Conservation (phyloP, 2,888 invertebrate species). For the Taphrorychus bicolor region DNA sequence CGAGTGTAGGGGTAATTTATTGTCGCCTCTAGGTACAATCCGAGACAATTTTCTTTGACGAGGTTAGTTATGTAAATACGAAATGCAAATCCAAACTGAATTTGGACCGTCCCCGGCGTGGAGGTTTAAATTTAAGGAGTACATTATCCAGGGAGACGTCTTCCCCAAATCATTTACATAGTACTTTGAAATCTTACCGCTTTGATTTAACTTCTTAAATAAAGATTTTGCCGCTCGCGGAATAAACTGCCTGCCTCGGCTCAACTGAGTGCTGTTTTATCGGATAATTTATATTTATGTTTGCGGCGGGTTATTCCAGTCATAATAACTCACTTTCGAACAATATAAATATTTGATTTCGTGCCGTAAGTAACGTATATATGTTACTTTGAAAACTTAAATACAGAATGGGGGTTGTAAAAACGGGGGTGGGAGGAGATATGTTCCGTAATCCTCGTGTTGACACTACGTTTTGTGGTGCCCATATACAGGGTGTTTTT, state of each 20-base stretch:
- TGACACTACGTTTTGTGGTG: too few species aligned
- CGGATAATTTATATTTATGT: background rate
- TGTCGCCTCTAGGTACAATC: background rate
- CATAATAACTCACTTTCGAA: background rate
- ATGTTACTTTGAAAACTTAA: background rate
- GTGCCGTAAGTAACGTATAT: background rate
- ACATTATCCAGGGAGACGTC: constrained; percentile 53
- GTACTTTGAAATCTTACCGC: constrained; percentile 32
- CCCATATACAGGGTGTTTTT: too few species aligned
- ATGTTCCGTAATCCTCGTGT: too few species aligned
- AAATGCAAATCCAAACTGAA: constrained; percentile 45
- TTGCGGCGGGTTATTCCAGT: background rate
- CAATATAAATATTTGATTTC: background rate
- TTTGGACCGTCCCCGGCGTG: constrained; percentile 45
- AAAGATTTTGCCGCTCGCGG: constrained; percentile 21
- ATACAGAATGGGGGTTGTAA: too few species aligned
- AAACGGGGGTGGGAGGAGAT: too few species aligned
- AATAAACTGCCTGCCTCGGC: background rate
- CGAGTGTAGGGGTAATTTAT: background rate
- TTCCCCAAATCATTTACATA: constrained; percentile 52
- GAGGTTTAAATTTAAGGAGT: constrained; percentile 50
- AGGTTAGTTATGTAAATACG: constrained; percentile 14
- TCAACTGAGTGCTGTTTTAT: constrained; percentile 1
- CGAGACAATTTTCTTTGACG: constrained; percentile 9
- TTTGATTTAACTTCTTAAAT: constrained; percentile 31